phyloP scores from a whole-genome alignment of 1,140 invertebrate species.

The Macrobrachium nipponense region DNA sequence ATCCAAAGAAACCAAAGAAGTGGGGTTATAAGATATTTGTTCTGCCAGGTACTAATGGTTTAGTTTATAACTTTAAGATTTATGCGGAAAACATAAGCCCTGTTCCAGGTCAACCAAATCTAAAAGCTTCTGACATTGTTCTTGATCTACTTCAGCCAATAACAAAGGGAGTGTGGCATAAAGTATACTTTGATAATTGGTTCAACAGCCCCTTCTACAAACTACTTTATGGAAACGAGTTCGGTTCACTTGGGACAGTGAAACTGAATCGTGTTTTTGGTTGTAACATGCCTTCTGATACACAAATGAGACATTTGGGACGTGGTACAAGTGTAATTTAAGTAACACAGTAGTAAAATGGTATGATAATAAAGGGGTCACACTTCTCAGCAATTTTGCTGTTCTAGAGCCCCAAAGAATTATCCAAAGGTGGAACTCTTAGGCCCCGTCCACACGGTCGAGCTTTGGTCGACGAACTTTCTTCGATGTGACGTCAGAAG shows the following conservation, averaged over 20 bases:
- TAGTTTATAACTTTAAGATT: too few species aligned
- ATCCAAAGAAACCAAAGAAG: too few species aligned
- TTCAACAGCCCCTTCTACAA: background rate
- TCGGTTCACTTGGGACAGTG: too few species aligned
- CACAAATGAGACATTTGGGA: too few species aligned
- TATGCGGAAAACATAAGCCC: slow-evolving; percentile 60
- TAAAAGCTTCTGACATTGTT: slow-evolving; percentile 62
- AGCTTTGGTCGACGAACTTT: too few species aligned
- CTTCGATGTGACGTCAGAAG: too few species aligned
- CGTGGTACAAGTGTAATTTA: too few species aligned
- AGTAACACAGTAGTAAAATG: too few species aligned
- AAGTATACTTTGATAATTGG: slow-evolving; percentile 39
- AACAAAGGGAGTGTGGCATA: slow-evolving; percentile 22
- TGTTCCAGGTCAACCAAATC: slow-evolving; percentile 39
- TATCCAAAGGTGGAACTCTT: slow-evolving; percentile 27
- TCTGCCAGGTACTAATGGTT: too few species aligned
- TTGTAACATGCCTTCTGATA: too few species aligned
- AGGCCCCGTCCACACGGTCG: too few species aligned
- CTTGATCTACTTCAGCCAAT: slow-evolving; percentile 51
- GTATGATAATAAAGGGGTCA: slow-evolving; percentile 36
- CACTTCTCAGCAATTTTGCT: slow-evolving; percentile 34
- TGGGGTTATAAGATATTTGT: slow-evolving; percentile 64
- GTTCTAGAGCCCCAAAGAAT: slow-evolving; percentile 21
- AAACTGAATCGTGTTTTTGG: too few species aligned
- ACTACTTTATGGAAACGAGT: slow-evolving; percentile 27